phyloP scores from a whole-genome alignment of 2,113 vertebrate genomes.

The Cyanoliseus patagonus region DNA sequence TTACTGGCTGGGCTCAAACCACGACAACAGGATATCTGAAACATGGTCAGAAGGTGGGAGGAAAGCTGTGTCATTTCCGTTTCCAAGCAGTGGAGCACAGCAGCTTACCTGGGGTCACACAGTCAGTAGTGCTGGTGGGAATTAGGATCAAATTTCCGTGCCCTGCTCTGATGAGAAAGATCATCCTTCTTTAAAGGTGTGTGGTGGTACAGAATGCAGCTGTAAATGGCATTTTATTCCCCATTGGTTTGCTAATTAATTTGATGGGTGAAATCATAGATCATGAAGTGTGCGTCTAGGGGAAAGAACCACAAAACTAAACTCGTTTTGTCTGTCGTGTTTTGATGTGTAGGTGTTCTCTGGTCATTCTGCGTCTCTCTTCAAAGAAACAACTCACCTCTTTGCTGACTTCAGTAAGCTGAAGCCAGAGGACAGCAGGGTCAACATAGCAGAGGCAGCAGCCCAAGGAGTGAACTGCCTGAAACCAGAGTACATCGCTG shows the following conservation, averaged over 20 bases:
- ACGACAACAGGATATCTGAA: not conserved
- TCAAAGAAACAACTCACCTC: constrained; percentile 88
- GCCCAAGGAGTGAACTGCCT: constrained; percentile 86
- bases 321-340: not conserved
- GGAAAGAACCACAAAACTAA: not conserved
- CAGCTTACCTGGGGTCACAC: not conserved
- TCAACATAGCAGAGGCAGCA: constrained; percentile 81
- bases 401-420: constrained; percentile 92
- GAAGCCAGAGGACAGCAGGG: constrained; percentile 82
- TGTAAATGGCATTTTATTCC: not conserved
- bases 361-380: constrained; percentile 78
- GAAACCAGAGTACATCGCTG: constrained; percentile 94
- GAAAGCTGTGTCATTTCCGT: not conserved
- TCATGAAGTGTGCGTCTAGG: not conserved
- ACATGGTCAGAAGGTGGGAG: not conserved
- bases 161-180: not conserved
- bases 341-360: constrained; percentile 81
- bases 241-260: not conserved
- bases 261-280: not conserved
- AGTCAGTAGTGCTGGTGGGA: not conserved
- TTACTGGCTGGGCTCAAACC: not conserved
- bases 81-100: not conserved
- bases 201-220: not conserved
- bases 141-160: not conserved
- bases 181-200: not conserved